A percentile compares a stretch with the other conserved stretches of the same genome.
phyloP scores from a whole-genome alignment of 2,797 vertebrate species.

The Alosa sapidissima region DNA sequence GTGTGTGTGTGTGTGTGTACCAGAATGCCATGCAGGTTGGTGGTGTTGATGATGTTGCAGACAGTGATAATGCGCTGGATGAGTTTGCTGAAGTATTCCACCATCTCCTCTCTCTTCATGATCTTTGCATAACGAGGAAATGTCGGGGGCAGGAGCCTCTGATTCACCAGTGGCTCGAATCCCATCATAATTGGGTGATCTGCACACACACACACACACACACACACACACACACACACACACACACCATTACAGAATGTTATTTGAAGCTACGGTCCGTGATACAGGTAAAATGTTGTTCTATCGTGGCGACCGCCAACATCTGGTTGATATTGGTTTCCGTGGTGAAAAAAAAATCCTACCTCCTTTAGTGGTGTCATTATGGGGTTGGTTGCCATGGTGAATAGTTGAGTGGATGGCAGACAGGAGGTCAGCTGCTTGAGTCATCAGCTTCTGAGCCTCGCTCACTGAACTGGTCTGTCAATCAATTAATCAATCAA shows the following conservation, averaged over 20 bases:
- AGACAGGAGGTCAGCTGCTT: constrained; percentile 90
- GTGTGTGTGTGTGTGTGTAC: constrained; percentile 71
- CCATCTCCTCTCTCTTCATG: constrained; percentile 98
- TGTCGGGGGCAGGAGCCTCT: constrained; percentile 94
- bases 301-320: neutral
- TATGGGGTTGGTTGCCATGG: constrained; percentile 95
- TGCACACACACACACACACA: constrained; percentile 55
- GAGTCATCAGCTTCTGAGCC: constrained; percentile 94
- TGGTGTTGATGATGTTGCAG: constrained; percentile 95
- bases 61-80: constrained; percentile 96
- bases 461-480: constrained; percentile 94
- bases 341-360: constrained; percentile 27
- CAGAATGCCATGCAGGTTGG: constrained; percentile 96
- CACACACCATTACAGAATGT: neutral
- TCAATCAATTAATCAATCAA: constrained; percentile 33
- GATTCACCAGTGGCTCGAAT: constrained; percentile 97
- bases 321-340: neutral
- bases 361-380: constrained; percentile 99
- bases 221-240: neutral
- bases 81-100: constrained; percentile 94
- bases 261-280: neutral
- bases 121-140: constrained; percentile 99
- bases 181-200: constrained; percentile 99
- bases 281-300: too few relatives aligned
- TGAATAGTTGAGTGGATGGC: constrained; percentile 92